A percentile compares a stretch with the other conserved stretches of the same genome.
These are phyloP conservation scores for Hippopotamus amphibius DNA, from an alignment of 2,113 vertebrate genomes.

Conservation along the genomic window DNA sequence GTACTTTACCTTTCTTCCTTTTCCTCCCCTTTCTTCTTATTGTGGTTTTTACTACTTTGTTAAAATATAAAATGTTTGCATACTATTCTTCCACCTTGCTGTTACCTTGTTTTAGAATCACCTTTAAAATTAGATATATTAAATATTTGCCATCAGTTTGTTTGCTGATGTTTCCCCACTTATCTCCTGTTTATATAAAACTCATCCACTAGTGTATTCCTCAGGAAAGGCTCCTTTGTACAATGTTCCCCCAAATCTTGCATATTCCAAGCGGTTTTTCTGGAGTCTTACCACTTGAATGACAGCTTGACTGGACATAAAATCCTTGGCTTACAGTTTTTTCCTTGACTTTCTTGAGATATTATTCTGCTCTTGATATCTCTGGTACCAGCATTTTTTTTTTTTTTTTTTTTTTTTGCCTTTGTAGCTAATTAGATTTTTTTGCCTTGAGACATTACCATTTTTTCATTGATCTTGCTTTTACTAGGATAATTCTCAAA, in stretches of 20 bases:
- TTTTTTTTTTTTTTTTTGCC: background rate
- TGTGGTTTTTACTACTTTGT: background rate
- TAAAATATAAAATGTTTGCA: background rate
- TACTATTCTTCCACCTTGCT: background rate
- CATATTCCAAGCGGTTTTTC: background rate
- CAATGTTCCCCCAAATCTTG: background rate
- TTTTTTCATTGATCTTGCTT: slow-evolving; percentile 1
- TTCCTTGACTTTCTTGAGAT: slow-evolving; percentile 34
- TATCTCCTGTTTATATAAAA: background rate
- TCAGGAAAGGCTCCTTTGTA: background rate
- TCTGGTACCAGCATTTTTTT: background rate
- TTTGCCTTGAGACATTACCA: background rate
- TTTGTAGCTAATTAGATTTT: background rate
- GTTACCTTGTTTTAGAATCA: background rate
- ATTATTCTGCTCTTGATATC: background rate
- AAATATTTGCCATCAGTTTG: background rate
- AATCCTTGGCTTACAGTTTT: background rate
- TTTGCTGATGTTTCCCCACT: background rate
- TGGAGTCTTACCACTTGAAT: background rate
- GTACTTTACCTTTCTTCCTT: background rate
- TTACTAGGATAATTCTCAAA: background rate
- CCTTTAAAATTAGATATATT: background rate
- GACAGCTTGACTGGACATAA: background rate
- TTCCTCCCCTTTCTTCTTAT: background rate
- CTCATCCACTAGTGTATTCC: background rate